phyloP scores from a whole-genome alignment of 2,797 vertebrate genomes.

The Buceros bicornis region DNA sequence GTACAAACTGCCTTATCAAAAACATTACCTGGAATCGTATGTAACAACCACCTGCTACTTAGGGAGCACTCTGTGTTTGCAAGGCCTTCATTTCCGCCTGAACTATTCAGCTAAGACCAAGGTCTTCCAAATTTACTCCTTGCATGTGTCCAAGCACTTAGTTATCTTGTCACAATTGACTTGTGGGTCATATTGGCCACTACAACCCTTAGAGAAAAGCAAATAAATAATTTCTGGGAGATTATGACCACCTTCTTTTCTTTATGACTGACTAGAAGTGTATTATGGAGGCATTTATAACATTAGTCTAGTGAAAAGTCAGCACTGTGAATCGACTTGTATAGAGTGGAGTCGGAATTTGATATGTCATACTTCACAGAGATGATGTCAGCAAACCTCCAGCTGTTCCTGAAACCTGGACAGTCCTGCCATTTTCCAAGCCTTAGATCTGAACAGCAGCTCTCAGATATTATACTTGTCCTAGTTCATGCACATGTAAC shows the following conservation, averaged over 20 bases:
- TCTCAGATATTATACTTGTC: neutral
- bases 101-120: neutral
- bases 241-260: constrained; percentile 13
- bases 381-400: neutral
- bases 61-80: neutral
- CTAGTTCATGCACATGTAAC: neutral
- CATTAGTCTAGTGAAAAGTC: neutral
- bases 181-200: neutral
- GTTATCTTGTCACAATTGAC: constrained; percentile 1
- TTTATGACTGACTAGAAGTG: neutral
- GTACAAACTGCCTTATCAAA: neutral
- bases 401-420: neutral
- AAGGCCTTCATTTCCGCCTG: neutral
- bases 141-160: neutral
- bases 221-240: constrained; percentile 24
- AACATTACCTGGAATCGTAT: neutral
- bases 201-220: neutral
- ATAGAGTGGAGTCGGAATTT: neutral
- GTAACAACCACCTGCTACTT: neutral
- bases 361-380: neutral
- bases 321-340: neutral
- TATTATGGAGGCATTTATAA: constrained; percentile 4
- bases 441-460: neutral
- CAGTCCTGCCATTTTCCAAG: neutral
- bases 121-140: constrained; percentile 11